Percentiles rank a stretch among this genome's conserved stretches.
Evolutionary conservation across 2,113 vertebrate species (phyloP).

Genomic region (Noturus placidus): DNA sequence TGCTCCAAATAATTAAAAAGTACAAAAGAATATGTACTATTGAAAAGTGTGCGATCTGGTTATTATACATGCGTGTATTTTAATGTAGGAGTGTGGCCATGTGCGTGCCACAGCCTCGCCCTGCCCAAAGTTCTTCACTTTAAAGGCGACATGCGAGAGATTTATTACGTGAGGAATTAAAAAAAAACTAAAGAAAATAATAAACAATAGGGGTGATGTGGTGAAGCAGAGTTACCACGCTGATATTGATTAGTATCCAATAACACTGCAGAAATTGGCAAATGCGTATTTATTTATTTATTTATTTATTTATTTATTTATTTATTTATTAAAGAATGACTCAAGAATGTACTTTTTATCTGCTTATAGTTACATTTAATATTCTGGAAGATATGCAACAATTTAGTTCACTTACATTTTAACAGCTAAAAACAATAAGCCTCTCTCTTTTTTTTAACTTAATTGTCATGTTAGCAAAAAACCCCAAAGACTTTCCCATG

Average conservation of each 20-base stretch:
- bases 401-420: neutral
- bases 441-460: neutral
- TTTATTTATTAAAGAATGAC: neutral
- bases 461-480: neutral
- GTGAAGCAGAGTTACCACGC: neutral
- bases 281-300: no score
- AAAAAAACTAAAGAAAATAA: neutral
- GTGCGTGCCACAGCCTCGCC: neutral
- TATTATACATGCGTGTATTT: neutral
- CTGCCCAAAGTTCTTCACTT: neutral
- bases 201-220: neutral
- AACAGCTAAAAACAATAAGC: neutral
- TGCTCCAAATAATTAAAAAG: conserved; percentile 66
- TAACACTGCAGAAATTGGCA: neutral
- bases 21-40: conserved; percentile 47
- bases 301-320: no score
- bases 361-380: neutral
- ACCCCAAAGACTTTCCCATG: neutral
- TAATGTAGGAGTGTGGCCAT: neutral
- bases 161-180: neutral
- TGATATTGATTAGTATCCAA: neutral
- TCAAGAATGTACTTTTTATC: neutral
- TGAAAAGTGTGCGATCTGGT: neutral
- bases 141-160: neutral
- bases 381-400: neutral